Evolutionary conservation across 2,797 vertebrate genomes (phyloP).

Genomic region (Melanitta fusca): DNA sequence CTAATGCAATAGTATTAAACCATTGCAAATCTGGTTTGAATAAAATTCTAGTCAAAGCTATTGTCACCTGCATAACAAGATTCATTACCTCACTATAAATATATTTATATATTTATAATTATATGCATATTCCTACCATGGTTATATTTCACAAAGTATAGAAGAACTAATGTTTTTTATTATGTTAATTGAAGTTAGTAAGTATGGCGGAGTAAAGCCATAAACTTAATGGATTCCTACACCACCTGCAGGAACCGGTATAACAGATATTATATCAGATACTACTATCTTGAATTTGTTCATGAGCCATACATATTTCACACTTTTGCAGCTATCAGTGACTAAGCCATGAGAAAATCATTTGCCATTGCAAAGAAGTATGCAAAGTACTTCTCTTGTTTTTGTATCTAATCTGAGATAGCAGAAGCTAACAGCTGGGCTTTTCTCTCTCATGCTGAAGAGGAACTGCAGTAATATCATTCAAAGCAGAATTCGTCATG

Average conservation of each 20-base stretch:
- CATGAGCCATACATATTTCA: background rate
- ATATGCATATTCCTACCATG: background rate
- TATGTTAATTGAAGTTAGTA: background rate
- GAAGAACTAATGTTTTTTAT: background rate
- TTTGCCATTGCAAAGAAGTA: background rate
- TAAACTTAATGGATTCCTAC: background rate
- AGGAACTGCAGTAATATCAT: background rate
- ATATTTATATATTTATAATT: background rate
- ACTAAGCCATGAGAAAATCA: background rate
- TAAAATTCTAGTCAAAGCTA: background rate
- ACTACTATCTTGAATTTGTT: background rate
- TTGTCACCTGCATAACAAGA: background rate
- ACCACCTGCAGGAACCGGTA: background rate
- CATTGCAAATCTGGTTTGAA: background rate
- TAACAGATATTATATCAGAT: background rate
- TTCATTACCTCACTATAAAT: background rate
- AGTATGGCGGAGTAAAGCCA: background rate
- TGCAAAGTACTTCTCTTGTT: background rate
- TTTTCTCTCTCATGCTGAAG: background rate
- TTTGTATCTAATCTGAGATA: background rate
- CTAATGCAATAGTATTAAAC: background rate
- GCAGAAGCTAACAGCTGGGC: background rate
- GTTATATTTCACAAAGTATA: background rate
- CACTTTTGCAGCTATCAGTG: background rate
- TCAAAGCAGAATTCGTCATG: background rate